Evolutionary conservation across 2,888 invertebrate genomes (phyloP).

Genomic region (Patella ulyssiponensis): DNA sequence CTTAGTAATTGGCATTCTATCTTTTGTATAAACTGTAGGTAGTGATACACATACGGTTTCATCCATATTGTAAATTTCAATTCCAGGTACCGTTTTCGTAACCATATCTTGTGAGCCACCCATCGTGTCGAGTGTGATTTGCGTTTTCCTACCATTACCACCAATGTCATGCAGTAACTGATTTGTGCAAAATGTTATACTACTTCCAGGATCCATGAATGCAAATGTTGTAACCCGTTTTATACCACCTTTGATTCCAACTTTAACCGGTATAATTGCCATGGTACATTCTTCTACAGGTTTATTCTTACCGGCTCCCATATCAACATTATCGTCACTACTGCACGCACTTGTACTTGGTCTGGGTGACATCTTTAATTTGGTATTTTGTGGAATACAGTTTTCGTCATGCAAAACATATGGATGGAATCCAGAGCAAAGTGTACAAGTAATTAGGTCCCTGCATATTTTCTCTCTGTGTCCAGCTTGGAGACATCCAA

Average conservation of each 20-base stretch:
- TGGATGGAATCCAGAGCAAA: too few relatives aligned
- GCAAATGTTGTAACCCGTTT: conserved; percentile 19
- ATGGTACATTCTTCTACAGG: conserved; percentile 8
- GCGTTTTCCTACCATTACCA: conserved; percentile 9
- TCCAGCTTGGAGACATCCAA: too few relatives aligned
- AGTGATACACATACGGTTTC: background rate
- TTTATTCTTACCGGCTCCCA: background rate
- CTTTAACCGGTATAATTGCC: conserved; percentile 27
- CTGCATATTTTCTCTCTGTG: too few relatives aligned
- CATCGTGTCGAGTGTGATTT: conserved; percentile 19
- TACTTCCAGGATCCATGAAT: conserved; percentile 24
- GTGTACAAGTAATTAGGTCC: too few relatives aligned
- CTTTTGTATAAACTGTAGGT: conserved; percentile 14
- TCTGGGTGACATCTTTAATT: too few relatives aligned
- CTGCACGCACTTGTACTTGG: background rate
- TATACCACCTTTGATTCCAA: background rate
- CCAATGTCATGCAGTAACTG: background rate
- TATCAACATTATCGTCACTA: background rate
- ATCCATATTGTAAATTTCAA: background rate
- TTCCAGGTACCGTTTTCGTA: background rate
- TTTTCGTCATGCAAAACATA: too few relatives aligned
- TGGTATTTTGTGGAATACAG: too few relatives aligned
- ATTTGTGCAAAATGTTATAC: conserved; percentile 17
- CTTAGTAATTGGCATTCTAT: conserved; percentile 15
- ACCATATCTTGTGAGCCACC: background rate